Percentiles rank a stretch among this genome's conserved stretches.
phyloP scores from a whole-genome alignment of 2,888 invertebrate genomes.

The Cataglyphis albicans region DNA sequence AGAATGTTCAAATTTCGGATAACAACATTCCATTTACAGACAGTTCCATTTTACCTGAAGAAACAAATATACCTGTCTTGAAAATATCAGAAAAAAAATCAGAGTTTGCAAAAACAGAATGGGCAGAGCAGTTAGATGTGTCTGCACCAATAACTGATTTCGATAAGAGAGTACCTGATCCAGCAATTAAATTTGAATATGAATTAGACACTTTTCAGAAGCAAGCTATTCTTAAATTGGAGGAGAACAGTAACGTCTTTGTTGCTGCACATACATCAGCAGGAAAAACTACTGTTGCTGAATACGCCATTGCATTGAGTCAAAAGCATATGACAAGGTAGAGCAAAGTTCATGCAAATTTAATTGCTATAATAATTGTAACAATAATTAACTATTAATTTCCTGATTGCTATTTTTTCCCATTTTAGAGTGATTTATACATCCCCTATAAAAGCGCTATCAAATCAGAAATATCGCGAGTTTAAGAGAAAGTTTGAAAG shows the following conservation, averaged over 20 bases:
- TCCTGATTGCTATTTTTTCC: constrained; percentile 31
- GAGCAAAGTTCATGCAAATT: constrained; percentile 26
- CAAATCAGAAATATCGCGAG: constrained; percentile 99
- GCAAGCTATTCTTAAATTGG: constrained; percentile 97
- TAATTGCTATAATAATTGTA: constrained; percentile 26
- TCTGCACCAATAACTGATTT: constrained; percentile 93
- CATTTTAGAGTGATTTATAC: constrained; percentile 94
- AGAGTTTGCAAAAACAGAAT: constrained; percentile 89
- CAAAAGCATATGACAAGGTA: constrained; percentile 95
- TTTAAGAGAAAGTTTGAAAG: constrained; percentile 97
- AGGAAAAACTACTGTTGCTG: constrained; percentile 99
- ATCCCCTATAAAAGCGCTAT: constrained; percentile 99
- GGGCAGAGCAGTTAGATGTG: constrained; percentile 96
- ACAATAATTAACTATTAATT: background rate
- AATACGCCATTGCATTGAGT: constrained; percentile 99
- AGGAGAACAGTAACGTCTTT: constrained; percentile 97
- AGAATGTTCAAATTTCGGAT: constrained; percentile 49
- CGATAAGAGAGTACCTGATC: constrained; percentile 92
- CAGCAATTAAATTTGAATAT: constrained; percentile 95
- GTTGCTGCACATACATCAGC: constrained; percentile 99
- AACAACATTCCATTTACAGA: constrained; percentile 75
- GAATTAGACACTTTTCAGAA: constrained; percentile 99
- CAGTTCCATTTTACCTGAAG: constrained; percentile 74
- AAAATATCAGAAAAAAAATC: constrained; percentile 88
- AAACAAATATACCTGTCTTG: constrained; percentile 88